Base-by-base conservation (phyloP, 2,797 vertebrate genomes). In the Sylvia borin region DNA sequence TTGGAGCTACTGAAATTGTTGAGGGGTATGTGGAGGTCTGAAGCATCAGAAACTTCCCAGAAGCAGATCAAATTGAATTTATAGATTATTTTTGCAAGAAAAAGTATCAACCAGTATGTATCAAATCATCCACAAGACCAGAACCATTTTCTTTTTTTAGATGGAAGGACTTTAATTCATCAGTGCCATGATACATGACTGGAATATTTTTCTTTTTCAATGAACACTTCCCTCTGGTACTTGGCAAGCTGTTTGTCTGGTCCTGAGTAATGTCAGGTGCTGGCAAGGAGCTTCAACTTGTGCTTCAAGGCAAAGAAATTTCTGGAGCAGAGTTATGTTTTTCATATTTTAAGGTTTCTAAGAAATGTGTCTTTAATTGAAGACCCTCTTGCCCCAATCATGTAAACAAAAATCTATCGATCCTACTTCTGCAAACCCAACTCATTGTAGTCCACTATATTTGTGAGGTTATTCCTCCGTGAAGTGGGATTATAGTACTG, bases 241-340 rank as follows among this genome's bases (percentile, higher is more conserved):
- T 91, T 85, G 32, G 45, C 45, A 95, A 87, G 48, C 48, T 89
- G 26, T 89, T 92, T 95, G 32, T 79, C 77, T 94, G 38, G 22
- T 92, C 48, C 53, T 55, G 67, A 86, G 17, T 31, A 42, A 31
- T 66, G 45, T 40, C 72, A 65, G 66, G 55, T 75, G 50, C 40
- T 43, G 68, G 40, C n/a, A 75, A 77, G 62, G 8, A 85, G 6
- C 45, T 57, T 60, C 27, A 55, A 6, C 18, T 92, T 89, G 22
- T 70, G 31, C 57, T 88, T 74, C 0, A 31, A 66, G 45, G 68
- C 16, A 82, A 72, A 27, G 29, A 79, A 74, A 4, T 21, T 90
- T 85, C n/a, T 16, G 2, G 29, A 84, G 27, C 13, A 65, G 42
- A 80, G 38, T 67, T 66, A 42, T 5, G 4, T 36, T 87, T 93